phyloP scores from a whole-genome alignment of 2,888 invertebrate species.

The Rhodophaea formosa region DNA sequence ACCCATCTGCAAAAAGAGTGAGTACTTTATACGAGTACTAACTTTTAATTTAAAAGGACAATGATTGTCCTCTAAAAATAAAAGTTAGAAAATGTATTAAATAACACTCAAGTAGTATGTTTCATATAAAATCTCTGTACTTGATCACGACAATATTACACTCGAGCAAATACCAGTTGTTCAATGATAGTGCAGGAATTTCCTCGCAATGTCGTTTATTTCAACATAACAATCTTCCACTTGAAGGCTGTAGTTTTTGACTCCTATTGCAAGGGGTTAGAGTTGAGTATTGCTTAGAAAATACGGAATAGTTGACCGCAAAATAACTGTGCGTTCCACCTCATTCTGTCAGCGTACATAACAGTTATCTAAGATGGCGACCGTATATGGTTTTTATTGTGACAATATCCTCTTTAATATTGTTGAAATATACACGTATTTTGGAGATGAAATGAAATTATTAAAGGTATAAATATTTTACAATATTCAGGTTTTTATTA shows the following conservation, averaged over 20 bases:
- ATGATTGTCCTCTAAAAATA: too few species aligned
- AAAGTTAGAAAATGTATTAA: too few species aligned
- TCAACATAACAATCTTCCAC: constrained; percentile 8
- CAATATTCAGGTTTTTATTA: too few species aligned
- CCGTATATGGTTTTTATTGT: constrained; percentile 18
- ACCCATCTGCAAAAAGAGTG: too few species aligned
- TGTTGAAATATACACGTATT: not conserved
- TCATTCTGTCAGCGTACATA: constrained; percentile 19
- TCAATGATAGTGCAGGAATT: constrained; percentile 5
- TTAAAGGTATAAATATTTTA: not conserved
- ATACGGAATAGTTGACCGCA: constrained; percentile 15
- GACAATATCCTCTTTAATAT: constrained; percentile 15
- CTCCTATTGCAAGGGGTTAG: not conserved
- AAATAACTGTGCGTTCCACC: constrained; percentile 18
- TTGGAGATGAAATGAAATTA: not conserved
- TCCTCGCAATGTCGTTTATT: constrained; percentile 11
- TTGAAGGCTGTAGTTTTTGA: not conserved
- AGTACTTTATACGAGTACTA: too few species aligned
- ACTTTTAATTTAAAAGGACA: too few species aligned
- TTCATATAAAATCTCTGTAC: constrained; percentile 11
- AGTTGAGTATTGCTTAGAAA: constrained; percentile 1
- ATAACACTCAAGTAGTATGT: not conserved
- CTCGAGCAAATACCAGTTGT: constrained; percentile 3
- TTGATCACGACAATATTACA: constrained; percentile 6
- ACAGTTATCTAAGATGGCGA: constrained; percentile 19